Evolutionary conservation across 2,113 vertebrate genomes (phyloP), one percentile per base, ranked within the genome.

Genomic region (Muntiacus reevesi): DNA sequence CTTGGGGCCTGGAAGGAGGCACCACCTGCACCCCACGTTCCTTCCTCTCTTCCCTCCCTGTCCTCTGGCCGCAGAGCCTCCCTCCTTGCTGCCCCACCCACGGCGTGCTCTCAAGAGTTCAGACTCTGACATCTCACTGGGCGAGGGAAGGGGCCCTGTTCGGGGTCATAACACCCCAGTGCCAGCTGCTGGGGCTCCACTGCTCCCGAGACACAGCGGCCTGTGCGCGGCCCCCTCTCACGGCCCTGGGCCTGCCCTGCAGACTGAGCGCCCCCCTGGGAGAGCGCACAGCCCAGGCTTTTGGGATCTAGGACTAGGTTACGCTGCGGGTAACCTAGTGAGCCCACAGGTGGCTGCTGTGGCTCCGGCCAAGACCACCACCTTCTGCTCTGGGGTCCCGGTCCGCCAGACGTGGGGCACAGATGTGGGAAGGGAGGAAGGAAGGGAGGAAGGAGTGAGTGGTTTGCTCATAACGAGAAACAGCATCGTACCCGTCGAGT

Each of bases 361-460:
- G 89, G 30, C 55, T 54, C 47, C 23, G 2, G 3, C 15, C 7
- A n/a, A 19, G 54, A 50, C 16, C 19, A 1, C 25, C 25, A 27
- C 23, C 45, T 59, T n/a, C 64, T 25, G 33, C 40, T 47, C 4
- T 8, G 60, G 71, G 17, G 60, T 30, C 67, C 45, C 1, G 1
- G 36, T 17, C 79, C 33, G 19, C 15, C 30, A 27, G 82, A 27
- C 1, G 0, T 11, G 86, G 54, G 62, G 57, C 76, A 50, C 52
- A n/a, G 23, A 7, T 27, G 2, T 17, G 55, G 0, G 60, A 40
- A 43, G 4, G 16, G 30, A 11, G 23, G 15, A 2, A 40, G 55
- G 16, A 10, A n/a, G 6, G 62, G 33, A 27, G 1, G 6, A 28
- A 3, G 4, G 17, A 16, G 25, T 0, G 4, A 28, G 28, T 1